Evolutionary conservation across 1,140 invertebrate species (phyloP).

Genomic region (Littorina saxatilis): DNA sequence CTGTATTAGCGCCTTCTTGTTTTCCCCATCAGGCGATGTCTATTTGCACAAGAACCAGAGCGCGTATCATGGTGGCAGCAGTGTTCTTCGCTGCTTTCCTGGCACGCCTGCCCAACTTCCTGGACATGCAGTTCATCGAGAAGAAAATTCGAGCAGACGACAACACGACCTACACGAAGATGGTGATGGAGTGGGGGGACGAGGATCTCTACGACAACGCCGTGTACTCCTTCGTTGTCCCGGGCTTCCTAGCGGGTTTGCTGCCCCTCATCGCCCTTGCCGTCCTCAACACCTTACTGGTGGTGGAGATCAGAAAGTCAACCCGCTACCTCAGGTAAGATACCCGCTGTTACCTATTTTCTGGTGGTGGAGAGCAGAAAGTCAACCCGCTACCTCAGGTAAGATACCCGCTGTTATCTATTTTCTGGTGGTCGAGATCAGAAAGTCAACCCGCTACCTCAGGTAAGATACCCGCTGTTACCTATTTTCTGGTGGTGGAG

Average conservation of each 20-base stretch:
- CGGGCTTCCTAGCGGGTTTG: slow-evolving; percentile 80
- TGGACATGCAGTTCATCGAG: slow-evolving; percentile 44
- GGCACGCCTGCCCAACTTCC: slow-evolving; percentile 75
- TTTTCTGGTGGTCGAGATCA: slow-evolving; percentile 81
- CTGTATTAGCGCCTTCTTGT: no score
- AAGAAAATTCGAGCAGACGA: neutral
- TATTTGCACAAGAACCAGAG: slow-evolving; percentile 81
- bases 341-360: neutral
- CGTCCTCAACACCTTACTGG: slow-evolving; percentile 84
- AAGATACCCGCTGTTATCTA: no score
- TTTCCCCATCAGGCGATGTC: slow-evolving; percentile 77
- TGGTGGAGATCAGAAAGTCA: slow-evolving; percentile 80
- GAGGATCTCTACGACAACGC: slow-evolving; percentile 32
- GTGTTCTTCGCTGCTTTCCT: slow-evolving; percentile 81
- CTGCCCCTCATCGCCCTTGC: slow-evolving; percentile 82
- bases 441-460: slow-evolving; percentile 68
- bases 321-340: slow-evolving; percentile 66
- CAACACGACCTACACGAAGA: neutral
- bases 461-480: neutral
- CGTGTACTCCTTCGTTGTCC: slow-evolving; percentile 81
- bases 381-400: slow-evolving; percentile 67
- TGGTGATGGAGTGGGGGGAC: neutral
- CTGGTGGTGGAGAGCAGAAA: slow-evolving; percentile 81
- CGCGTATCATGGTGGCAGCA: slow-evolving; percentile 79
- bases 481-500: no score